A percentile compares a stretch with the other conserved stretches of the same genome.
Evolutionary conservation across 1,140 invertebrate genomes (phyloP).

Genomic region (Sitophilus oryzae): DNA sequence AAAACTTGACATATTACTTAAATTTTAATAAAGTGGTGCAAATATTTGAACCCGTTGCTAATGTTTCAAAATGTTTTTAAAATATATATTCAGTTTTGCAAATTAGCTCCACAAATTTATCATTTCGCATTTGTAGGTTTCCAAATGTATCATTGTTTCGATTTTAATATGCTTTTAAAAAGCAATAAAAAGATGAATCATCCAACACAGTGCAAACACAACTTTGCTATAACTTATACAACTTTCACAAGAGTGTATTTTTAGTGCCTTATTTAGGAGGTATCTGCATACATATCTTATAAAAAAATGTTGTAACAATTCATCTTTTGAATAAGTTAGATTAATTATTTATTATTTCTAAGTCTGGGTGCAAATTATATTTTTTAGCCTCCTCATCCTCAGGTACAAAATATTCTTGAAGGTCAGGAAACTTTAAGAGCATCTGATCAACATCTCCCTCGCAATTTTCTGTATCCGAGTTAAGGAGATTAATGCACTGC

Average conservation of each 20-base stretch:
- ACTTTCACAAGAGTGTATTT: slow-evolving; percentile 2
- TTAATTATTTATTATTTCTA: not conserved
- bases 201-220: too few species aligned
- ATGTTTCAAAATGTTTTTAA: too few species aligned
- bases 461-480: too few species aligned
- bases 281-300: not conserved
- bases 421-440: not conserved
- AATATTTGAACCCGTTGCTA: too few species aligned
- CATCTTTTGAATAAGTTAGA: not conserved
- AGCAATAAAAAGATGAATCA: not conserved
- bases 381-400: too few species aligned
- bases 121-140: slow-evolving; percentile 3
- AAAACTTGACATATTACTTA: too few species aligned
- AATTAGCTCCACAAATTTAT: slow-evolving; percentile 1
- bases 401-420: not conserved
- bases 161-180: slow-evolving; percentile 3
- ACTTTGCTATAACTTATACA: slow-evolving; percentile 1
- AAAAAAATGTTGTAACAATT: not conserved
- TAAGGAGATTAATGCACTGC: not conserved
- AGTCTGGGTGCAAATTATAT: not conserved
- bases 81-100: slow-evolving; percentile 1
- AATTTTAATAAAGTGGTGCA: too few species aligned
- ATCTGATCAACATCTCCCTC: not conserved
- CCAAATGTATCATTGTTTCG: not conserved
- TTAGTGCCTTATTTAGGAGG: too few species aligned